phyloP scores from a whole-genome alignment of 1,140 invertebrate species.

The Hyles vespertilio region DNA sequence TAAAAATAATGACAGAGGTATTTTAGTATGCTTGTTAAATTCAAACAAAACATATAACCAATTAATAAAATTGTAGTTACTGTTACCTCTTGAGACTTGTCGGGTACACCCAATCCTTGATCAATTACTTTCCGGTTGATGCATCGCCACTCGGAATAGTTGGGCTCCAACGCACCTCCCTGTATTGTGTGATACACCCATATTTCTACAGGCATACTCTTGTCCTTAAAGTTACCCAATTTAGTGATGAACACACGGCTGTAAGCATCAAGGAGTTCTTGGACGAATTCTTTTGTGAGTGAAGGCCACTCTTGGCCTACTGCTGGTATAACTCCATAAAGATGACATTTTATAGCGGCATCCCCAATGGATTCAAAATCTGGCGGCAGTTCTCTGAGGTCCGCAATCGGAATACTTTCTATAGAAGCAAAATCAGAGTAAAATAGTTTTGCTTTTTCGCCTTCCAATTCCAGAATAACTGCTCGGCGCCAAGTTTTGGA shows the following conservation, averaged over 20 bases:
- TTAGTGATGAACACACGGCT: slow-evolving; percentile 61
- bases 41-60: too few species aligned
- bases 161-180: slow-evolving; percentile 68
- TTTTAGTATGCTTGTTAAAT: too few species aligned
- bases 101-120: slow-evolving; percentile 75
- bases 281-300: slow-evolving; percentile 70
- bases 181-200: slow-evolving; percentile 70
- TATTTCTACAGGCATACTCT: slow-evolving; percentile 75
- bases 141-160: slow-evolving; percentile 71
- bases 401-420: slow-evolving; percentile 54
- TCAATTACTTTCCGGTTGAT: slow-evolving; percentile 75
- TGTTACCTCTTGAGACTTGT: slow-evolving; percentile 50
- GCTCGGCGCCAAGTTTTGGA: slow-evolving; percentile 75
- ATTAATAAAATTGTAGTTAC: too few species aligned
- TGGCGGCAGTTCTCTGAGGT: slow-evolving; percentile 58
- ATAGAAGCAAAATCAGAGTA: slow-evolving; percentile 74
- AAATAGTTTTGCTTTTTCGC: slow-evolving; percentile 61
- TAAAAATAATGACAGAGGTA: not conserved
- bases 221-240: slow-evolving; percentile 61
- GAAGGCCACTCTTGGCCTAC: slow-evolving; percentile 74
- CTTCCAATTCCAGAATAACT: slow-evolving; percentile 61
- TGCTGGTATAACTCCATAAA: slow-evolving; percentile 75
- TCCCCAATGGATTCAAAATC: slow-evolving; percentile 62
- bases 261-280: slow-evolving; percentile 71
- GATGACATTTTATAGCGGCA: slow-evolving; percentile 75